phyloP scores from a whole-genome alignment of 2,888 invertebrate species.

The Bembecia ichneumoniformis region DNA sequence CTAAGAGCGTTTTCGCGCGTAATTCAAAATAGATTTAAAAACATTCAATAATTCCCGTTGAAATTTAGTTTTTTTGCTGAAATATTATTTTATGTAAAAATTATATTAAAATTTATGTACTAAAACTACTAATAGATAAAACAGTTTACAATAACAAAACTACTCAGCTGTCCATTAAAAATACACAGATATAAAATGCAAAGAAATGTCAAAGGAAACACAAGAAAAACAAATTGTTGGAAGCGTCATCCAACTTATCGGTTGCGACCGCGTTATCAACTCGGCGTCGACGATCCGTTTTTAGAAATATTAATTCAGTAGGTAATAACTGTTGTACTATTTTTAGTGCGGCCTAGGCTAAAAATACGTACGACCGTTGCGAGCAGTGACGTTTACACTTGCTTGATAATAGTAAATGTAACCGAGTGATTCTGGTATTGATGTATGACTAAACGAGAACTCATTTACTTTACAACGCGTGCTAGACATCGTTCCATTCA shows the following conservation, averaged over 20 bases:
- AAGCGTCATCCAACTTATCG: constrained; percentile 54
- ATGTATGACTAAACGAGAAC: neutral
- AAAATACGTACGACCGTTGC: constrained; percentile 49
- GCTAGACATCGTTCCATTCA: too few species aligned
- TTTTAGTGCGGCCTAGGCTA: constrained; percentile 70
- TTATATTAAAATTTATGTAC: too few species aligned
- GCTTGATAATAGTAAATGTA: constrained; percentile 66
- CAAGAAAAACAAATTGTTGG: constrained; percentile 41
- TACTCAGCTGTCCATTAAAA: too few species aligned
- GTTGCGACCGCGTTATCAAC: constrained; percentile 58
- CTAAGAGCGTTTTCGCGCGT: too few species aligned
- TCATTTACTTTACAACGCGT: neutral
- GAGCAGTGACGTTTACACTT: constrained; percentile 58
- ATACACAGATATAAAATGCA: constrained; percentile 2
- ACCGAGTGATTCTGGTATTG: constrained; percentile 12
- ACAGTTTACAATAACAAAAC: too few species aligned
- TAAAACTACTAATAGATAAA: too few species aligned
- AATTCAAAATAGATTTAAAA: too few species aligned
- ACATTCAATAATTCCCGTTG: too few species aligned
- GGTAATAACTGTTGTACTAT: constrained; percentile 63
- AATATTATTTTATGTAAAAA: too few species aligned
- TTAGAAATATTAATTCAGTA: constrained; percentile 73
- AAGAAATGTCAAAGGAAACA: constrained; percentile 25
- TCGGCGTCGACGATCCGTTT: constrained; percentile 65
- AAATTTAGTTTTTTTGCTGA: too few species aligned